Base-by-base conservation (phyloP, 2,888 invertebrate genomes). In the Drosophila putrida region DNA sequence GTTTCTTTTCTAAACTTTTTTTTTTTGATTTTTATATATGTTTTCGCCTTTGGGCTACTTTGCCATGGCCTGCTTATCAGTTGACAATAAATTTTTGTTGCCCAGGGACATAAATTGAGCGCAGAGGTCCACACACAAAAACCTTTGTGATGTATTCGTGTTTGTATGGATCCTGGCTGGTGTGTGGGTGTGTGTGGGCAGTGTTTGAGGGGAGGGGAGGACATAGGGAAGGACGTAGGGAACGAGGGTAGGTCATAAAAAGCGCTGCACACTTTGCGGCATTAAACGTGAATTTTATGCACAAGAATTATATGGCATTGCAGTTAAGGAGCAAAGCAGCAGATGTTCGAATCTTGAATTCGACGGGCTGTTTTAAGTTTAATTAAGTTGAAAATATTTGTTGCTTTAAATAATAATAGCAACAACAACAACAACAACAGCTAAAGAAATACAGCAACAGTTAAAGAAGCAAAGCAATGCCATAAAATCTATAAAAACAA, bases 301-400 rank as follows among this genome's bases (percentile, higher is more conserved):
- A 82, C 66, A 65, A 58, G 80, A 80, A 80, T 82, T 82, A 77
- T 82, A 85, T 85, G 80, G 78, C 78, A 80, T 77, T 83, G 82
- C 88, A 83, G 85, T 87, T 79, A 79, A 82, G 75, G 75, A 61
- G 69, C 47, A 51, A 53, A 59, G 50, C 66, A 80, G 70, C 82
- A 86, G 82, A 55, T 86, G 82, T 64, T 63, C 54, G 66, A 73
- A 78, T 83, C 81, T 73, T 50, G 61, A 68, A 59, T 47, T 47
- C 51, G 43, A 53, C 31, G 47, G 38, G 65, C 36, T 57, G 69
- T 83, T 80, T 90, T 77, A 81, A 90, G 90, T 90, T 90, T 90
- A 90, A 90, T 90, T 90, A 90, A 90, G 90, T 80, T 79, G 90
- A 90, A 90, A 90, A 90, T 90, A 84, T 77, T 87, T 85, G 63